Evolutionary conservation across 92 coral and sea anemone genomes (phyloP), one percentile per base, ranked within the genome.

Genomic region (Zoanthus gigantus): DNA sequence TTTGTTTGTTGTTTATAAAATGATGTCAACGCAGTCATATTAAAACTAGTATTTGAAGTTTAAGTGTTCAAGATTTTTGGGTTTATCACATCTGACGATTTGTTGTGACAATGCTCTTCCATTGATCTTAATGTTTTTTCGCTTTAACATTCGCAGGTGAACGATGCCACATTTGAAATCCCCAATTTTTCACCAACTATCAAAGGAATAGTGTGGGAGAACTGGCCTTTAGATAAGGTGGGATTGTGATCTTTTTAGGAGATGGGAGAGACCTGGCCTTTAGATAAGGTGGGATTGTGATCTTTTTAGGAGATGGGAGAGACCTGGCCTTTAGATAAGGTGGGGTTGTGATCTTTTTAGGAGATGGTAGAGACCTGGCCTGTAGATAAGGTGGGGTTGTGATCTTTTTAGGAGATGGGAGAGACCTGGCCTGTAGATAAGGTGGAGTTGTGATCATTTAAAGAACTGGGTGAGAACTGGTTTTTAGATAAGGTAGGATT

Each of bases 131-230:
- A 50, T 7, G 12, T 50, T 50, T 30, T 13, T 2, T 83, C 29
- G 56, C n/a, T 32, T 83, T 65, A 77, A 46, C 42, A 57, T 29
- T 37, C 42, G 42, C 56, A 97, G 99, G 99, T 95, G 72, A 97
- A 97, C 61, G 99, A 97, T 90, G 95, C 98, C 67, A 95, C 95
- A 6, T 95, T 97, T 88, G 99, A 97, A 90, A 95, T 97, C 74
- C 99, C 99, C 52, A 96, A 97, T 89, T 95, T 97, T 81, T 97
- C 99, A 44, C 99, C 99, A 56, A 97, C 94, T 52, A 93, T 97
- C 88, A 95, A 87, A 79, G 97, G 98, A 67, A 87, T 97, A 16
- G 98, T 97, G 53, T 97, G 99, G 99, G 99, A 37, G 42, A 37
- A 37, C 42, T 37, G 42, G 2, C 42, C 42, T 37, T 37, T 37